phyloP scores from a whole-genome alignment of 2,888 invertebrate genomes.

The Podotricha telesiphe region DNA sequence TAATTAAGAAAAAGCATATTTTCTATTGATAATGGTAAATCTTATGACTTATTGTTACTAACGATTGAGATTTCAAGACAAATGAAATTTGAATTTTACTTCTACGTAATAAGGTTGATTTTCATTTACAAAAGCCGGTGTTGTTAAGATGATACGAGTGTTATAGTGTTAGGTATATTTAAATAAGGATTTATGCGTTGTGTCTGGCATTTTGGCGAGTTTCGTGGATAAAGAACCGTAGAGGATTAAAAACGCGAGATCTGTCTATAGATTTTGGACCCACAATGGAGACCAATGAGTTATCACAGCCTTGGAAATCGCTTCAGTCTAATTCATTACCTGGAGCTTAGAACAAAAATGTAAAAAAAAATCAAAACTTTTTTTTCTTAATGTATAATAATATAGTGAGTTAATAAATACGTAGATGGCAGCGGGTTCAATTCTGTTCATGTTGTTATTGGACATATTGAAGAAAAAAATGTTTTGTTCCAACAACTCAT shows the following conservation, averaged over 20 bases:
- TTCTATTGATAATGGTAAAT: slow-evolving; percentile 38
- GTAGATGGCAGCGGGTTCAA: neutral
- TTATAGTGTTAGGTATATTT: slow-evolving; percentile 69
- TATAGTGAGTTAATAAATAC: no score
- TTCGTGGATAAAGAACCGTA: slow-evolving; percentile 75
- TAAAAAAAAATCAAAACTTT: neutral
- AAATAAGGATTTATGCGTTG: slow-evolving; percentile 83
- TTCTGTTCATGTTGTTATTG: neutral
- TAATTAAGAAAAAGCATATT: neutral
- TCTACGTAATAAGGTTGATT: slow-evolving; percentile 47
- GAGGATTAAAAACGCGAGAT: slow-evolving; percentile 68
- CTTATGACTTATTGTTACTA: slow-evolving; percentile 53
- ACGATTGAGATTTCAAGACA: neutral
- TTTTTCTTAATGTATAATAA: no score
- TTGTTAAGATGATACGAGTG: slow-evolving; percentile 50
- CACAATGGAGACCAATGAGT: slow-evolving; percentile 60
- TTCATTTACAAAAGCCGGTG: slow-evolving; percentile 43
- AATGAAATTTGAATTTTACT: slow-evolving; percentile 51
- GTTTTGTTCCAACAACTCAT: no score
- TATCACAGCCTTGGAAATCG: slow-evolving; percentile 55
- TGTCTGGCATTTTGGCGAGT: slow-evolving; percentile 82
- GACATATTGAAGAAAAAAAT: no score
- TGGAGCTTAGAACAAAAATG: slow-evolving; percentile 16
- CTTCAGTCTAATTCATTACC: slow-evolving; percentile 35
- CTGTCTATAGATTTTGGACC: slow-evolving; percentile 62